These are phyloP conservation scores for Chaetogeoica ovagalla DNA, from an alignment of 2,888 invertebrate species.

Conservation along the genomic window DNA sequence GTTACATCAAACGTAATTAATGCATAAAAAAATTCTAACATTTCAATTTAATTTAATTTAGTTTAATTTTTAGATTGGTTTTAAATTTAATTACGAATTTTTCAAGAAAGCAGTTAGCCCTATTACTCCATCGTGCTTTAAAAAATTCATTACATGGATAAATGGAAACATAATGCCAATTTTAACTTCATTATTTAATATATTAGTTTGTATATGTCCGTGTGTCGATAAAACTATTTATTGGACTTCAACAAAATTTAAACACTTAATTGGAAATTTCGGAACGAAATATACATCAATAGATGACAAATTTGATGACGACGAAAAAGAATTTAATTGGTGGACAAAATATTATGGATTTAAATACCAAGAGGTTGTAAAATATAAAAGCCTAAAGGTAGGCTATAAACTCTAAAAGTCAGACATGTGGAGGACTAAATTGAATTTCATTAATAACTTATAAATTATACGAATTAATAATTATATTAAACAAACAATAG, in stretches of 20 bases:
- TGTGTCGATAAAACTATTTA: not conserved
- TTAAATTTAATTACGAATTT: not conserved
- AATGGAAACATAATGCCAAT: not conserved
- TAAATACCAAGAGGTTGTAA: slow-evolving; percentile 28
- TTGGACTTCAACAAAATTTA: not conserved
- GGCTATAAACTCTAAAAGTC: too few species aligned
- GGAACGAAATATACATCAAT: slow-evolving; percentile 4
- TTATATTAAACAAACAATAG: too few species aligned
- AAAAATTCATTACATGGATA: not conserved
- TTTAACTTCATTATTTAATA: not conserved
- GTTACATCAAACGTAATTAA: not conserved
- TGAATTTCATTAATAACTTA: too few species aligned
- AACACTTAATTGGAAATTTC: slow-evolving; percentile 1
- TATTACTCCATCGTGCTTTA: not conserved
- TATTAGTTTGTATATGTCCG: not conserved
- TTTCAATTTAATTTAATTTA: not conserved
- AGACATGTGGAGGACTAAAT: too few species aligned
- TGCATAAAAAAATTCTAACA: not conserved
- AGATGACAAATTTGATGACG: slow-evolving; percentile 1
- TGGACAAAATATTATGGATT: slow-evolving; percentile 45
- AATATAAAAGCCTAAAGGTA: not conserved
- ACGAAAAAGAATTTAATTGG: slow-evolving; percentile 42
- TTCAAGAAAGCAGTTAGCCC: not conserved
- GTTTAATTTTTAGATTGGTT: not conserved
- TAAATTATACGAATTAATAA: too few species aligned